Evolutionary conservation across 2,113 vertebrate species (phyloP), one percentile per base, ranked within the genome.

Genomic region (Xiphophorus couchianus): DNA sequence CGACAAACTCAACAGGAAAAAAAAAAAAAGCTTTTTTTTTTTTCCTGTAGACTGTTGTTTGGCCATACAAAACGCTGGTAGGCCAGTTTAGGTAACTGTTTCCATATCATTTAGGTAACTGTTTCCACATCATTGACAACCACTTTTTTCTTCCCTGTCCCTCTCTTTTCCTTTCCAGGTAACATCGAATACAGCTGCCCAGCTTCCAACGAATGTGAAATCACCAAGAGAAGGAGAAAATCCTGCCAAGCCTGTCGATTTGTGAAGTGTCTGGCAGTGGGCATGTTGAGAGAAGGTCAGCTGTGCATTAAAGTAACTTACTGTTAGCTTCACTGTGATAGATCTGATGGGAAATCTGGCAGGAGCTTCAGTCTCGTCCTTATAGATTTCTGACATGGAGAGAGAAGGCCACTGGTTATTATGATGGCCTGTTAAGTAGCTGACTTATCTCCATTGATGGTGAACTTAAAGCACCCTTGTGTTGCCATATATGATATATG

Each of bases 121-220:
- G 35, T 37, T 42, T 70, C 35, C 14, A 51, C 17, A 64, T 28
- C 3, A 33, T 3, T 2, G 13, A 29, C 44, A 19, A 48, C 17
- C 44, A 5, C 37, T 37, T 63, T 39, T 58, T 31, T 0, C 13
- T 28, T 3, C 25, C 15, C 14, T 29, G 19, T 27, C 17, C 19
- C 7, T 58, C 17, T 66, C n/a, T 74, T 51, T 66, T n/a, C 66
- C 71, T 42, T 22, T 78, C n/a, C 74, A 94, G 94, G 94, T 71
- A 94, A 93, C 84, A 94, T 94, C n/a, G 93, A 94, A 25, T 94
- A 94, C 91, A 94, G 90, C 78, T 94, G 94, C 78, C 93, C 93
- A 1, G 93, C 92, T 0, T 93, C 91, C 86, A 94, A 91, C 42
- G 91, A 94, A 84, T 94, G 94, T 90, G 93, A 94, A 79, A 94